Conservation (phyloP, 2,888 invertebrate species). For the Fissipunctia ypsillon region DNA sequence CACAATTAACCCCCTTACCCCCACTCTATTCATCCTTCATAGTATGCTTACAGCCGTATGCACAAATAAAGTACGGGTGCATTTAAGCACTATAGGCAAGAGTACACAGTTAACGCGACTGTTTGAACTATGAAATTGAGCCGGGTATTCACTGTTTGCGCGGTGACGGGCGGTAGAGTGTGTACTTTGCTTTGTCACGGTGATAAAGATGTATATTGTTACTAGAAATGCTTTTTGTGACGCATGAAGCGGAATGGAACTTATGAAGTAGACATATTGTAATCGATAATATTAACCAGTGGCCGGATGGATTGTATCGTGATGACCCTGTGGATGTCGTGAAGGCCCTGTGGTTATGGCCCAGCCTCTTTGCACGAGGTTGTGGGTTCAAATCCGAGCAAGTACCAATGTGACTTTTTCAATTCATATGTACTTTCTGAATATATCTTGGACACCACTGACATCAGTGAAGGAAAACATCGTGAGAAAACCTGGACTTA, state of each 20-base stretch:
- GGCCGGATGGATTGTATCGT: no score
- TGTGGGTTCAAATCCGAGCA: no score
- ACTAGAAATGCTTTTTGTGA: constrained; percentile 26
- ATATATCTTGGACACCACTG: no score
- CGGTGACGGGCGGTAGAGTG: constrained; percentile 44
- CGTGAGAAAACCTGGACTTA: no score
- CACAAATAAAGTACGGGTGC: constrained; percentile 44
- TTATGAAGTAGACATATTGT: background rate
- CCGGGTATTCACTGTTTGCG: constrained; percentile 64
- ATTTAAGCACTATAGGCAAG: constrained; percentile 41
- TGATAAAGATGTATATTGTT: constrained; percentile 25
- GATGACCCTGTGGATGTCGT: no score
- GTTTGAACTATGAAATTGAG: constrained; percentile 73
- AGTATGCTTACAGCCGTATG: constrained; percentile 1
- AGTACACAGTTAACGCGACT: constrained; percentile 46
- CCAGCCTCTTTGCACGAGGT: no score
- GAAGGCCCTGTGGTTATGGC: no score
- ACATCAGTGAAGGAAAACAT: no score
- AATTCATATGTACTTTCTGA: no score
- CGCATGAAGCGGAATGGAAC: background rate
- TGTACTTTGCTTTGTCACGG: constrained; percentile 53
- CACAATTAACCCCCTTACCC: background rate
- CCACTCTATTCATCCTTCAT: background rate
- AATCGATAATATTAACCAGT: background rate
- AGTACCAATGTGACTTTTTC: no score